A percentile compares a stretch with the other conserved stretches of the same genome.
These are phyloP conservation scores for Phalera bucephala DNA, from an alignment of 2,888 invertebrate species.

Conservation along the genomic window DNA sequence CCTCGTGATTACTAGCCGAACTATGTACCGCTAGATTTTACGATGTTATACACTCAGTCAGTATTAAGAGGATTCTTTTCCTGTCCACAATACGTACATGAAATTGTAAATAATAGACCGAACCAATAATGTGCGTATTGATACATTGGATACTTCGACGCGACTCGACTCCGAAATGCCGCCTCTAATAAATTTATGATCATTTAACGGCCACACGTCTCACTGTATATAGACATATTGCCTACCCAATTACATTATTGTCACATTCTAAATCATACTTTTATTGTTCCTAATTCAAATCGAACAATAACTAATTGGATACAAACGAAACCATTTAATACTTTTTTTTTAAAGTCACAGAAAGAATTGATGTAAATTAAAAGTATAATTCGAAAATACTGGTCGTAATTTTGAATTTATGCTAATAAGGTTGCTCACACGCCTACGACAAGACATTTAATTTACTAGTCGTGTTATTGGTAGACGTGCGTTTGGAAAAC, in stretches of 20 bases:
- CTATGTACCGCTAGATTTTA: no score
- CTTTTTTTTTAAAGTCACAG: constrained; percentile 26
- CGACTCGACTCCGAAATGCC: neutral
- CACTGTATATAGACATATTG: constrained; percentile 7
- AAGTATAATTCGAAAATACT: constrained; percentile 47
- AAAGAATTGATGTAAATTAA: constrained; percentile 41
- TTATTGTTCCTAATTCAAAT: constrained; percentile 30
- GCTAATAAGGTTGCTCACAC: constrained; percentile 56
- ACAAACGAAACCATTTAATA: constrained; percentile 25
- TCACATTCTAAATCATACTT: constrained; percentile 30
- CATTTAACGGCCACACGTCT: constrained; percentile 13
- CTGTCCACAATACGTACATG: no score
- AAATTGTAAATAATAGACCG: no score
- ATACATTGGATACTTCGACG: neutral
- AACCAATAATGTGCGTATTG: neutral
- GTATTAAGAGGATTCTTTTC: no score
- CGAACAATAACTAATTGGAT: constrained; percentile 24
- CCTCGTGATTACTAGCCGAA: no score
- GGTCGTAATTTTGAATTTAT: constrained; percentile 63
- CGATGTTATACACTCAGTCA: no score
- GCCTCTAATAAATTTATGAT: constrained; percentile 17
- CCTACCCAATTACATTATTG: constrained; percentile 21
- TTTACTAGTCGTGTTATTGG: constrained; percentile 19
- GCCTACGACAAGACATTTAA: constrained; percentile 49
- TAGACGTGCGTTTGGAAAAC: constrained; percentile 25